Evolutionary conservation across 2,113 vertebrate species (phyloP).

Genomic region (mouse (Mus musculus)): DNA sequence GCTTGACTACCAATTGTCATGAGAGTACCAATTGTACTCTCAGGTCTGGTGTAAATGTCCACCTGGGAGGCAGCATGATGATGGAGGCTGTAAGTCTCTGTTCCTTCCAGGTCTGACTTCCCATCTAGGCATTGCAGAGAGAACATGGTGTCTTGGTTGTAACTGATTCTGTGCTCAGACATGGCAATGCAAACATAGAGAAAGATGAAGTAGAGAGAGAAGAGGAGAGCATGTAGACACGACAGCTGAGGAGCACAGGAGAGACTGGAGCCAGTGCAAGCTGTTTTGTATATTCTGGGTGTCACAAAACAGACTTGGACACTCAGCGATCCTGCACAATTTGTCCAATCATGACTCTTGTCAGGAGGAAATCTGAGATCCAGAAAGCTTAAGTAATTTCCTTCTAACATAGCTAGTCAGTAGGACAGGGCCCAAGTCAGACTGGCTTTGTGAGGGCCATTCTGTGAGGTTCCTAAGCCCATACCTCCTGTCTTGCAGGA

Average conservation of each 20-base stretch:
- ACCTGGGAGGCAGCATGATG: not conserved
- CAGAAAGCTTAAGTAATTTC: not conserved
- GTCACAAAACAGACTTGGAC: not conserved
- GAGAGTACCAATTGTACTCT: not conserved
- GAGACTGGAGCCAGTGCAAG: too few relatives aligned
- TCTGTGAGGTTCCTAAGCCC: not conserved
- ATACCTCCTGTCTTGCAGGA: too few relatives aligned
- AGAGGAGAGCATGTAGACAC: not conserved
- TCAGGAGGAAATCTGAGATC: not conserved
- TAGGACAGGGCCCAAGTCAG: not conserved
- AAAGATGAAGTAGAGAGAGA: not conserved
- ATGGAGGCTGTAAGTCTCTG: not conserved
- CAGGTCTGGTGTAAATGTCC: too few relatives aligned
- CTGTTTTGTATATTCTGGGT: not conserved
- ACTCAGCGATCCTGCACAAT: not conserved
- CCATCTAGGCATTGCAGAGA: not conserved
- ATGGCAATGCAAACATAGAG: not conserved
- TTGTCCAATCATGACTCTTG: not conserved
- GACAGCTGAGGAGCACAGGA: not conserved
- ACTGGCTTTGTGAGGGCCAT: not conserved
- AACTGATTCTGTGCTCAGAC: not conserved
- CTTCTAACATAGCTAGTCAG: not conserved
- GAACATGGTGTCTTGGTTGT: not conserved
- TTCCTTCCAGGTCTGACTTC: not conserved
- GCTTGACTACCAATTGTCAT: not conserved